Conservation (phyloP, 2,113 vertebrate species). For the Passer domesticus region DNA sequence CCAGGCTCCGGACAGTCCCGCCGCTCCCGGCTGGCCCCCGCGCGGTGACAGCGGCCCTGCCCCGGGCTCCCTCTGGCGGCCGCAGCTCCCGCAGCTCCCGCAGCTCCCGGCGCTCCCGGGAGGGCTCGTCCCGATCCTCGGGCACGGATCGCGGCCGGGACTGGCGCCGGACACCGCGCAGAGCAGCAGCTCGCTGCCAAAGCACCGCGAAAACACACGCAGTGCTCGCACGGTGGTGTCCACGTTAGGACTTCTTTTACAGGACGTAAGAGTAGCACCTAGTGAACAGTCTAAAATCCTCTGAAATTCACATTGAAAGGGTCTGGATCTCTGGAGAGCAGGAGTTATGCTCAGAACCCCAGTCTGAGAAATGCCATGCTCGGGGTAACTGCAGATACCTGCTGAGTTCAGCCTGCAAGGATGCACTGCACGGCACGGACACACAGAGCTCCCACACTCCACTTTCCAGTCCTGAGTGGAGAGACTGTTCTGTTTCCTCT, state of each 20-base stretch:
- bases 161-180: too few relatives aligned
- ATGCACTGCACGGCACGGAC: rapidly evolving
- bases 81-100: too few relatives aligned
- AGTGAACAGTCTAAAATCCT: not conserved
- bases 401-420: not conserved
- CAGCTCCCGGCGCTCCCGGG: not conserved
- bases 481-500: not conserved
- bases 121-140: rapidly evolving
- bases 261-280: not conserved
- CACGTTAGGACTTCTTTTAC: not conserved
- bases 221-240: rapidly evolving
- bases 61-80: not conserved
- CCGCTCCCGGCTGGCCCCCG: not conserved
- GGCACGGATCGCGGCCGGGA: rapidly evolving
- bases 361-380: not conserved
- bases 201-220: rapidly evolving
- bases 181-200: rapidly evolving
- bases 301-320: not conserved
- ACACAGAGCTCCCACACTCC: not conserved
- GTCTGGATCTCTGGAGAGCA: not conserved
- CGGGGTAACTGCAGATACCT: not conserved
- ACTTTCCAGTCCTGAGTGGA: not conserved
- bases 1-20: rapidly evolving
- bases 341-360: not conserved
- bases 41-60: not conserved